These are phyloP conservation scores for Hirtodrosophila duncani DNA, from an alignment of 2,888 invertebrate species.

Conservation along the genomic window DNA sequence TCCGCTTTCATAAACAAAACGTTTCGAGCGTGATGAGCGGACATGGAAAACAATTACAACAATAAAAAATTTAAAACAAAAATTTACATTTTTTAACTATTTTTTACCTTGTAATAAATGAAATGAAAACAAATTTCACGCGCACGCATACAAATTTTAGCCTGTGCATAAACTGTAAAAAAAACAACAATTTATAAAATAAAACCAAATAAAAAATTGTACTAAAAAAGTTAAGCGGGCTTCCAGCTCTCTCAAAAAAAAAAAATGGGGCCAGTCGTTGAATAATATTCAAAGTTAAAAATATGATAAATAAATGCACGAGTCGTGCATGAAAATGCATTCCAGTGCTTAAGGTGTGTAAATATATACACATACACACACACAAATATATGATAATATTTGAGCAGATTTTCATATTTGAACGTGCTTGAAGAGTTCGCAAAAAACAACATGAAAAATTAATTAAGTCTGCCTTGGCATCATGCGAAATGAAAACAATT, in stretches of 20 bases:
- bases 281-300: slow-evolving; percentile 31
- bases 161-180: background rate
- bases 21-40: slow-evolving; percentile 43
- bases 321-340: slow-evolving; percentile 25
- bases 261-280: background rate
- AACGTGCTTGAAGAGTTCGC: no score
- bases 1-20: slow-evolving; percentile 41
- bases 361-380: no score
- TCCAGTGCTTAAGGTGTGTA: slow-evolving; percentile 39
- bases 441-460: no score
- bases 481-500: no score
- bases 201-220: slow-evolving; percentile 10
- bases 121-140: slow-evolving; percentile 62
- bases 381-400: no score
- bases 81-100: slow-evolving; percentile 3
- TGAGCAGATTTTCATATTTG: no score
- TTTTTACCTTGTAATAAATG: slow-evolving; percentile 49
- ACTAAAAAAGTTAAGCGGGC: background rate
- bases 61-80: background rate
- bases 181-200: slow-evolving; percentile 25
- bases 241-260: background rate
- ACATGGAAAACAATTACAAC: slow-evolving; percentile 67
- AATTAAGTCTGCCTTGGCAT: no score
- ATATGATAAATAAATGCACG: slow-evolving; percentile 34
- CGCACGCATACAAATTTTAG: slow-evolving; percentile 20